Conservation (phyloP, 2,797 vertebrate species). For the Silurus lanzhouensis region DNA sequence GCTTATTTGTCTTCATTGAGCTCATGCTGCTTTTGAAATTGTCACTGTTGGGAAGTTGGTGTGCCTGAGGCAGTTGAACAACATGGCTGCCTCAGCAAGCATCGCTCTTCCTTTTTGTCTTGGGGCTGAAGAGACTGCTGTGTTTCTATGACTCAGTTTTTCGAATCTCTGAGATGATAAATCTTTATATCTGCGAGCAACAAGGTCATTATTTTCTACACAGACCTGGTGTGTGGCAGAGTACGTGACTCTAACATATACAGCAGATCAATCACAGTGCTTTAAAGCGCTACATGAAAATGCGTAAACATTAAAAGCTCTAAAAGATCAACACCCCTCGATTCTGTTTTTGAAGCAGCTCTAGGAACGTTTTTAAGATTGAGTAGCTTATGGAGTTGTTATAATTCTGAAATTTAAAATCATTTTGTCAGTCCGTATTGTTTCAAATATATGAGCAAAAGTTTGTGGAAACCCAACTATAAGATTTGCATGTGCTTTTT, state of each 20-base stretch:
- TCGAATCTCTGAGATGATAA: not conserved
- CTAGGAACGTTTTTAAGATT: not conserved
- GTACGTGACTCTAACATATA: too few relatives aligned
- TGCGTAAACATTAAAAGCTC: not conserved
- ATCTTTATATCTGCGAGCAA: constrained; percentile 12
- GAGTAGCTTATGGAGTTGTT: too few relatives aligned
- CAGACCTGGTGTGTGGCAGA: not conserved
- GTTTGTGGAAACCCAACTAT: too few relatives aligned
- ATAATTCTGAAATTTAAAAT: too few relatives aligned
- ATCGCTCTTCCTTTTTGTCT: constrained; percentile 1
- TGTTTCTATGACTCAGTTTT: not conserved
- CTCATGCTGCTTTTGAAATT: constrained; percentile 27
- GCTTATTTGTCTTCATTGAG: constrained; percentile 11
- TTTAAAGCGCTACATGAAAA: not conserved
- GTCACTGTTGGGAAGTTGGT: constrained; percentile 14
- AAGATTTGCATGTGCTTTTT: too few relatives aligned
- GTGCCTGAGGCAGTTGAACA: constrained; percentile 13
- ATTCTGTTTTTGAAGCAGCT: not conserved
- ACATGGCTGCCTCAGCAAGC: constrained; percentile 7
- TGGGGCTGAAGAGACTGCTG: constrained; percentile 6
- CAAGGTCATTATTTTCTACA: not conserved
- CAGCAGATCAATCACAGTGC: not conserved
- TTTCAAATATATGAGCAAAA: too few relatives aligned
- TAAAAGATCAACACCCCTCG: not conserved
- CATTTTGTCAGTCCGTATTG: too few relatives aligned